phyloP scores from a whole-genome alignment of 2,113 vertebrate genomes.

The Pseudois nayaur region DNA sequence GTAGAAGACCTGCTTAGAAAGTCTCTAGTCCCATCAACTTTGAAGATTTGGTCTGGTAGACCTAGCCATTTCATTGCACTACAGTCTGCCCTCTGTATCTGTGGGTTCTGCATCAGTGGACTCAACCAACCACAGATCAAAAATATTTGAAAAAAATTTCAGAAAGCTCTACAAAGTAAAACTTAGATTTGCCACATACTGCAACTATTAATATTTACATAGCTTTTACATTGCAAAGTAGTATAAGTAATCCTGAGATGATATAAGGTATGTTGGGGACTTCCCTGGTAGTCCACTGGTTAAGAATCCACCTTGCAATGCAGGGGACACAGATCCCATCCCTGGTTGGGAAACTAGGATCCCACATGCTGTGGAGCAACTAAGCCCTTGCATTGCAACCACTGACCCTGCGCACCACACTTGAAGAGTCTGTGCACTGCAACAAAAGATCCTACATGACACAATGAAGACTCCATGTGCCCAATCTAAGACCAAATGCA shows the following conservation, averaged over 20 bases:
- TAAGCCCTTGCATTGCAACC: not conserved
- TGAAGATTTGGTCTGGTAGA: not conserved
- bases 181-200: not conserved
- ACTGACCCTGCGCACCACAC: not conserved
- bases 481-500: not conserved
- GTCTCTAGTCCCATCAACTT: not conserved
- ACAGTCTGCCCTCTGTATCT: not conserved
- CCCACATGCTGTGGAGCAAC: not conserved
- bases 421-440: not conserved
- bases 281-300: not conserved
- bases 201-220: not conserved
- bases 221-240: not conserved
- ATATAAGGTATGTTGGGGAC: not conserved
- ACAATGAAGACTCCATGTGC: not conserved
- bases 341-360: not conserved
- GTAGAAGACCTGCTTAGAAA: not conserved
- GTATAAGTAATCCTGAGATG: not conserved
- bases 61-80: not conserved
- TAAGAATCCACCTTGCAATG: not conserved
- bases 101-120: not conserved
- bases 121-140: not conserved
- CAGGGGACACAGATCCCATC: not conserved
- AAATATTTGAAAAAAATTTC: not conserved
- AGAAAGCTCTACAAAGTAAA: not conserved
- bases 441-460: not conserved